Evolutionary conservation across 2,888 invertebrate genomes (phyloP).

Genomic region (Drosophila greeni): DNA sequence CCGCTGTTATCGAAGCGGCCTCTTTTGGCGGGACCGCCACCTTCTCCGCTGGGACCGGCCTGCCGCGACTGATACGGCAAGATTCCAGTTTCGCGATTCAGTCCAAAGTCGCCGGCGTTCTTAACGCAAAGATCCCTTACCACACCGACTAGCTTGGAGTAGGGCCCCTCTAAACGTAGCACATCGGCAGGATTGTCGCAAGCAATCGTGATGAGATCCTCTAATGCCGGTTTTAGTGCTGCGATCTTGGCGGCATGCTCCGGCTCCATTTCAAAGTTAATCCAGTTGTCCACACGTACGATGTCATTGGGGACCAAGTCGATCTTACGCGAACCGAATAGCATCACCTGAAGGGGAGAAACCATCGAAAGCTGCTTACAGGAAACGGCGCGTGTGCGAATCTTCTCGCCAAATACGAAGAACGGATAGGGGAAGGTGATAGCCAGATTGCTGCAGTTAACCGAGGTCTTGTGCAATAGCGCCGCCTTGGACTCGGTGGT

Average conservation of each 20-base stretch:
- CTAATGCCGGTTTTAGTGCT: conserved; percentile 92
- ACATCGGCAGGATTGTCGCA: conserved; percentile 89
- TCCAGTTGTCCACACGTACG: conserved; percentile 94
- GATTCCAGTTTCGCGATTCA: conserved; percentile 81
- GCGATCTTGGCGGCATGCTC: conserved; percentile 88
- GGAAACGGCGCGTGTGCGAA: conserved; percentile 95
- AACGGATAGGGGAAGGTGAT: conserved; percentile 94
- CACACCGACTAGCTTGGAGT: conserved; percentile 82
- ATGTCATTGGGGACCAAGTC: conserved; percentile 81
- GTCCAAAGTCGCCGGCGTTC: conserved; percentile 86
- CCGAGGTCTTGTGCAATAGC: conserved; percentile 96
- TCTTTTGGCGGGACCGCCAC: conserved; percentile 58
- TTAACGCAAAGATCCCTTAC: conserved; percentile 87
- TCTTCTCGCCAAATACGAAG: conserved; percentile 99
- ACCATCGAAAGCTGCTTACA: conserved; percentile 99
- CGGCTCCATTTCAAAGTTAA: conserved; percentile 92
- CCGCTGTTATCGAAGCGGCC: conserved; percentile 53
- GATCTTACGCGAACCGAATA: conserved; percentile 92
- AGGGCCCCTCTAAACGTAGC: conserved; percentile 79
- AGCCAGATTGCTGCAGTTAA: conserved; percentile 92
- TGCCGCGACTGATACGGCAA: conserved; percentile 72
- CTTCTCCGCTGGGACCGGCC: conserved; percentile 56
- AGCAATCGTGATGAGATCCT: conserved; percentile 89
- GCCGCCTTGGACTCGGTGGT: conserved; percentile 97
- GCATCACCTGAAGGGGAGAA: conserved; percentile 92